phyloP scores from a whole-genome alignment of 2,113 vertebrate species.

The Pyrgilauda ruficollis region DNA sequence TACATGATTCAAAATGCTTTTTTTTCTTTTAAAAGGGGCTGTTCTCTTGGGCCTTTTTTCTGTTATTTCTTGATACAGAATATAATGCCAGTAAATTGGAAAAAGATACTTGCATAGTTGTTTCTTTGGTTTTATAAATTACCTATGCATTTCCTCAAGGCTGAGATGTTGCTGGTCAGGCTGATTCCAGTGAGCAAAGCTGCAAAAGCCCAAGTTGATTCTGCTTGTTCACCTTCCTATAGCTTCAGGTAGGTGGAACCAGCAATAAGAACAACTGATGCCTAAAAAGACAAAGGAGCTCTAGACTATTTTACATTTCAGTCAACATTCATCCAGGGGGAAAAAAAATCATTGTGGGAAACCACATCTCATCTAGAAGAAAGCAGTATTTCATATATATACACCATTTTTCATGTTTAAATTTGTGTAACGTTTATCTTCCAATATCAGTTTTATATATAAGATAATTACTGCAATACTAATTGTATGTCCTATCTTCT shows the following conservation, averaged over 20 bases:
- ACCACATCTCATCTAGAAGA: neutral
- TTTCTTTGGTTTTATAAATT: neutral
- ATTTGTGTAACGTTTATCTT: neutral
- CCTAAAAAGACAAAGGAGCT: neutral
- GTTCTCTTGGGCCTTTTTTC: neutral
- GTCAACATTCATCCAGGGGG: neutral
- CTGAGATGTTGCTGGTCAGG: neutral
- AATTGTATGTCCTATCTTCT: neutral
- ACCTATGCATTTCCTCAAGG: neutral
- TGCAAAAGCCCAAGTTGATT: slow-evolving; percentile 12
- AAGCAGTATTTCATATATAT: neutral
- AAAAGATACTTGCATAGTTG: neutral
- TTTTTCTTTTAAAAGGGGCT: neutral
- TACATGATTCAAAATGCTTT: neutral
- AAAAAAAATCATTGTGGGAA: neutral
- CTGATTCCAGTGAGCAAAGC: neutral
- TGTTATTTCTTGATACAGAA: neutral
- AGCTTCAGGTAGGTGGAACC: neutral
- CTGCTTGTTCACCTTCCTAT: slow-evolving; percentile 2
- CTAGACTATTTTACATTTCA: neutral
- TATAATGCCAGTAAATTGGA: neutral
- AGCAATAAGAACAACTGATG: neutral
- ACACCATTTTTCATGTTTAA: neutral
- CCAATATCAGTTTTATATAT: neutral
- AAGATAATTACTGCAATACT: neutral